Evolutionary conservation across 2,113 vertebrate genomes (phyloP).

Genomic region (Cyanoderma ruficeps): DNA sequence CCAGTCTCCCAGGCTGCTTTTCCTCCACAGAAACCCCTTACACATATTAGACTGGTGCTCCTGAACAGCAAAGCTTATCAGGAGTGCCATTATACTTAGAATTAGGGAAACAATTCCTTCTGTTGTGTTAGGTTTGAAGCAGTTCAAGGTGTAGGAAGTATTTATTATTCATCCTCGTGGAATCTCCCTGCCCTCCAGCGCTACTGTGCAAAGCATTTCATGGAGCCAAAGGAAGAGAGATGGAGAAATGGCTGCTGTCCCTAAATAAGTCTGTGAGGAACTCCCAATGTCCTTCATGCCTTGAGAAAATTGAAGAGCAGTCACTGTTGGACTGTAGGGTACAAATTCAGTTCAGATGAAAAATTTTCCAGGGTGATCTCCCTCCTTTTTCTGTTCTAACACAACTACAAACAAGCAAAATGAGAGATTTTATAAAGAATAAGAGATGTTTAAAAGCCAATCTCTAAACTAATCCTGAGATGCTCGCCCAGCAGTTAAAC

Average conservation of each 20-base stretch:
- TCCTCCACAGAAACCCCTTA: background rate
- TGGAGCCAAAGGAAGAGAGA: no score
- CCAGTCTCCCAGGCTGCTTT: background rate
- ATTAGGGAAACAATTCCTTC: background rate
- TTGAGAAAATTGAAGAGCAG: background rate
- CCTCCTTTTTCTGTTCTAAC: background rate
- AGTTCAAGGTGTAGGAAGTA: background rate
- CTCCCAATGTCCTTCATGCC: background rate
- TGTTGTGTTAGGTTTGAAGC: background rate
- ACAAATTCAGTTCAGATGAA: background rate
- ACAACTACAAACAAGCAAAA: background rate
- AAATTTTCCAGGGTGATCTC: background rate
- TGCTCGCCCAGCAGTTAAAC: background rate
- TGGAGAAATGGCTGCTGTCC: background rate
- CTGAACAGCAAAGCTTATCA: background rate
- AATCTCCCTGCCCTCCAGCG: background rate
- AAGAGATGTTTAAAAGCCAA: background rate
- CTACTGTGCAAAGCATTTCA: background rate
- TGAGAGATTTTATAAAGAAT: background rate
- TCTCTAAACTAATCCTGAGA: background rate
- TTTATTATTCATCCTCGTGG: background rate
- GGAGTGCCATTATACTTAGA: background rate
- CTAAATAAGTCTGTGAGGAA: background rate
- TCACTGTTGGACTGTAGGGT: background rate
- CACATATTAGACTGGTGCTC: background rate